These are phyloP conservation scores for Trialeurodes vaporariorum DNA, from an alignment of 1,140 invertebrate genomes.

Conservation along the genomic window DNA sequence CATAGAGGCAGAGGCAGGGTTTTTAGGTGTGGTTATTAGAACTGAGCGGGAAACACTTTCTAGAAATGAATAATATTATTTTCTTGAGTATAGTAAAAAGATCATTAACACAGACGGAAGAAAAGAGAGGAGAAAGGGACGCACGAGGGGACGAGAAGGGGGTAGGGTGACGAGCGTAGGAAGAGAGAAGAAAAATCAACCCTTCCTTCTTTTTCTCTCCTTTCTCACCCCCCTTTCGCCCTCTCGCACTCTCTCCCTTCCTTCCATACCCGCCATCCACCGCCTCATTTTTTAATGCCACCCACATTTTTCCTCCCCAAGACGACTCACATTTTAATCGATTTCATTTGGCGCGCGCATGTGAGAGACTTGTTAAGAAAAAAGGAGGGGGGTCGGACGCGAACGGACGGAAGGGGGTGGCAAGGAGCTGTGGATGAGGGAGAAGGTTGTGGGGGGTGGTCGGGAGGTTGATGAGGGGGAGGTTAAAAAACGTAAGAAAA, in stretches of 20 bases:
- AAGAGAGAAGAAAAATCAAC: background rate
- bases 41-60: background rate
- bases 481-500: too few species aligned
- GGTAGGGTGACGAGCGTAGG: background rate
- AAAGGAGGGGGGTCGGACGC: background rate
- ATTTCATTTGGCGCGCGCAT: background rate
- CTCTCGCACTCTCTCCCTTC: background rate
- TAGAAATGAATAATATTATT: constrained; percentile 1
- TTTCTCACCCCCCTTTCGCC: background rate
- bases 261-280: background rate
- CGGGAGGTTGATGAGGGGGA: background rate
- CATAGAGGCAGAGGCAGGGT: background rate
- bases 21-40: background rate
- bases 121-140: background rate
- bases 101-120: background rate
- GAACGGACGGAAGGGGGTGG: background rate
- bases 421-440: too few species aligned
- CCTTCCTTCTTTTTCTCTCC: too few species aligned
- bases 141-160: background rate
- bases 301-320: background rate
- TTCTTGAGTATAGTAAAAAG: background rate
- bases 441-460: background rate
- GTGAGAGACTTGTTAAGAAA: background rate
- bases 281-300: background rate
- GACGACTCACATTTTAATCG: background rate